Evolutionary conservation across 1,140 invertebrate species (phyloP).

Genomic region (Onthophagus taurus): DNA sequence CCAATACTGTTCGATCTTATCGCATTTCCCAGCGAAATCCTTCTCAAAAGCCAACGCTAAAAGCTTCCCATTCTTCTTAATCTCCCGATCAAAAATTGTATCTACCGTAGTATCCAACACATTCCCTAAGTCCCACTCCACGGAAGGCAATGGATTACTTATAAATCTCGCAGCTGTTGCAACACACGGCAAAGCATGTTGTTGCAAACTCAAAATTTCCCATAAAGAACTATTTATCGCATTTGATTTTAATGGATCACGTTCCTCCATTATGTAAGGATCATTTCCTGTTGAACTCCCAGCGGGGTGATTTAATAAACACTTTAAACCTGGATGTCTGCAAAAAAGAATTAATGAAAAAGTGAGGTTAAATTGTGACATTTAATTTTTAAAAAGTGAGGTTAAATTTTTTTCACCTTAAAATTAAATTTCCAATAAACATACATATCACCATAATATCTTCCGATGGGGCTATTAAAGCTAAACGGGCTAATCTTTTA

Average conservation of each 20-base stretch:
- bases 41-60: constrained; percentile 53
- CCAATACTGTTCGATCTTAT: no score
- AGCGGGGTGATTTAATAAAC: constrained; percentile 56
- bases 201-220: constrained; percentile 73
- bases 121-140: constrained; percentile 57
- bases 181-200: constrained; percentile 65
- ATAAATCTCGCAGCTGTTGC: constrained; percentile 61
- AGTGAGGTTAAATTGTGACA: no score
- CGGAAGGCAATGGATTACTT: constrained; percentile 47
- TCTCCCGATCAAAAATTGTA: constrained; percentile 53
- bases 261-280: constrained; percentile 74
- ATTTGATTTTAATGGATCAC: constrained; percentile 63
- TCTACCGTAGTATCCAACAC: constrained; percentile 29
- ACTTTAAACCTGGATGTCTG: constrained; percentile 69
- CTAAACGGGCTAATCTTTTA: constrained; percentile 76
- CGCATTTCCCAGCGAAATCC: no score
- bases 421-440: constrained; percentile 78
- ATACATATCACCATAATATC: constrained; percentile 70
- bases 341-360: constrained; percentile 11
- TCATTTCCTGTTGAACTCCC: constrained; percentile 52
- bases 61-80: constrained; percentile 50
- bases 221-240: constrained; percentile 84
- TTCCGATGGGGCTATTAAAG: constrained; percentile 69
- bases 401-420: constrained; percentile 44
- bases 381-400: background rate